phyloP scores from a whole-genome alignment of 2,113 vertebrate species.

The Rostratula benghalensis region DNA sequence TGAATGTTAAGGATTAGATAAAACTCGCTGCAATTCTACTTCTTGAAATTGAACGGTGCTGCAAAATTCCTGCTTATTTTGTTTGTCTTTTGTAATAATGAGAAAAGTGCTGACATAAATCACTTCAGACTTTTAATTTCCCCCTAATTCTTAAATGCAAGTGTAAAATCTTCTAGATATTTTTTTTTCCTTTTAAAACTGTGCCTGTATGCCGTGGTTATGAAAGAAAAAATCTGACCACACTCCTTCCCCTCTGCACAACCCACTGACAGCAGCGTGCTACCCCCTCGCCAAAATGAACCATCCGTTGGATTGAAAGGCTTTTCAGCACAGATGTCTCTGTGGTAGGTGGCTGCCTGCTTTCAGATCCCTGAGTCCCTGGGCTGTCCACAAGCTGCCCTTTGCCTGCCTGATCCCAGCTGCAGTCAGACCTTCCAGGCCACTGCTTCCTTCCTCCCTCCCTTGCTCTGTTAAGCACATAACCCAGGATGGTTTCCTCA shows the following conservation, averaged over 20 bases:
- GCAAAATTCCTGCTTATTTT: background rate
- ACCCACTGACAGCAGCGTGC: background rate
- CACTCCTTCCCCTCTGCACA: background rate
- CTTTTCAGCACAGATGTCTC: background rate
- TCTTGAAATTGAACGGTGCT: background rate
- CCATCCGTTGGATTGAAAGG: accelerated
- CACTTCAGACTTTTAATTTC: background rate
- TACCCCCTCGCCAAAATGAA: background rate
- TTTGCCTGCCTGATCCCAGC: background rate
- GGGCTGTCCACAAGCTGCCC: background rate
- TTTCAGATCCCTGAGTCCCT: background rate
- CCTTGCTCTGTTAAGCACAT: background rate
- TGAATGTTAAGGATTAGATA: background rate
- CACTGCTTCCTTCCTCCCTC: background rate
- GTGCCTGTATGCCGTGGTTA: background rate
- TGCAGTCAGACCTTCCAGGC: background rate
- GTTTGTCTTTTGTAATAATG: background rate
- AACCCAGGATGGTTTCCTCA: background rate
- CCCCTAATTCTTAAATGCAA: background rate
- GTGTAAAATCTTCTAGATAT: background rate
- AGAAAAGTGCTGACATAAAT: background rate
- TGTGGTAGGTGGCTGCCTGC: background rate
- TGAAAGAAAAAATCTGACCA: background rate
- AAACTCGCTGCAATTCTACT: background rate
- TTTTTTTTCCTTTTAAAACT: background rate